These are phyloP conservation scores for Denticeps clupeoides DNA, from an alignment of 2,797 vertebrate species.

Conservation along the genomic window DNA sequence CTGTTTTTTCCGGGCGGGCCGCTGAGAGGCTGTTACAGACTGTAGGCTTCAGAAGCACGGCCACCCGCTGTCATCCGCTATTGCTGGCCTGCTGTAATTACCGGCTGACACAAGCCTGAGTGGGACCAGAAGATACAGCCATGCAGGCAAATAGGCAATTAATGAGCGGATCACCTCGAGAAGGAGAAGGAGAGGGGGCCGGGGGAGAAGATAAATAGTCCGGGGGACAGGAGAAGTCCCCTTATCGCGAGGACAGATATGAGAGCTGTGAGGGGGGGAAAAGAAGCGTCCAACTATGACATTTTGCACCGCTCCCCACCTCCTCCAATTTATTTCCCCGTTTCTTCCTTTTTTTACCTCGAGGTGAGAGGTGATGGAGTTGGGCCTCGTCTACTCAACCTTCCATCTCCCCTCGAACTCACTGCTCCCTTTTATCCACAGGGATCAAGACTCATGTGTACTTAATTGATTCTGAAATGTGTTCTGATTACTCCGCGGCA, in stretches of 20 bases:
- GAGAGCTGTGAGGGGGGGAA: neutral
- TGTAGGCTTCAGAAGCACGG: slow-evolving; percentile 8
- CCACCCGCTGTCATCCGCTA: slow-evolving; percentile 6
- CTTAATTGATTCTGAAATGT: slow-evolving; percentile 32
- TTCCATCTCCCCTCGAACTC: neutral
- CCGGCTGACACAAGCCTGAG: slow-evolving; percentile 5
- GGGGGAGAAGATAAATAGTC: neutral
- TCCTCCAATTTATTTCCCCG: too few relatives aligned
- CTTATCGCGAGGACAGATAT: too few relatives aligned
- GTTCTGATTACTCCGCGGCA: slow-evolving; percentile 18
- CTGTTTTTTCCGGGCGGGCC: too few relatives aligned
- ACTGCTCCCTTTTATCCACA: slow-evolving; percentile 6
- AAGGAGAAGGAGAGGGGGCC: neutral
- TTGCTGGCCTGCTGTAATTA: slow-evolving; percentile 19
- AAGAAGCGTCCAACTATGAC: neutral
- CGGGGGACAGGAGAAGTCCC: neutral
- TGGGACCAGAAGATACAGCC: slow-evolving; percentile 2
- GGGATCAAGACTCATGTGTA: slow-evolving; percentile 6
- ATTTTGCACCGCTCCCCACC: too few relatives aligned
- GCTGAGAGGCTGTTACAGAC: slow-evolving; percentile 5
- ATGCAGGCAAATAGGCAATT: slow-evolving; percentile 6
- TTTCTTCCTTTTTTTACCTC: too few relatives aligned
- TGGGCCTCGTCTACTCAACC: too few relatives aligned
- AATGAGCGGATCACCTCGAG: slow-evolving; percentile 4
- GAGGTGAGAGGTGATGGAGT: too few relatives aligned